Evolutionary conservation across 2,113 vertebrate genomes (phyloP).

Genomic region (Albula glossodonta): DNA sequence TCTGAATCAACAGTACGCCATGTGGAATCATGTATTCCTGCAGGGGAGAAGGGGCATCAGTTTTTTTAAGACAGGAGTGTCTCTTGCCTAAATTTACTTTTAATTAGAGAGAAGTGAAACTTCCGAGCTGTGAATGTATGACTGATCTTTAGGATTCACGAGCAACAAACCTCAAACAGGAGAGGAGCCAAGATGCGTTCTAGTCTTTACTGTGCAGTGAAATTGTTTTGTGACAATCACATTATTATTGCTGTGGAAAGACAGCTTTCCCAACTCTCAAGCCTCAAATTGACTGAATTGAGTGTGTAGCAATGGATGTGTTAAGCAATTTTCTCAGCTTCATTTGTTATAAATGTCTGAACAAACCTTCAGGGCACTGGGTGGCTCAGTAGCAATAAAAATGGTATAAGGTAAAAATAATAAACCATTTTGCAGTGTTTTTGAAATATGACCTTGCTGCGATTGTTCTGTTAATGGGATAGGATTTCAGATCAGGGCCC

Average conservation of each 20-base stretch:
- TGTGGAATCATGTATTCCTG: neutral
- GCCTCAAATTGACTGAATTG: conserved; percentile 1
- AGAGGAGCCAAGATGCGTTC: neutral
- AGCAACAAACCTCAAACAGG: neutral
- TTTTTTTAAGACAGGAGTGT: neutral
- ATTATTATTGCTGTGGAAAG: neutral
- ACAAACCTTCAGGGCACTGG: conserved; percentile 3
- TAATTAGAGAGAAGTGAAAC: neutral
- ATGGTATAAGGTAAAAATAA: conserved; percentile 20
- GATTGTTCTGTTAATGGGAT: conserved; percentile 25
- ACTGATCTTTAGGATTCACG: neutral
- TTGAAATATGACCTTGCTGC: conserved; percentile 21
- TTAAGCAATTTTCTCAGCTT: conserved; percentile 4
- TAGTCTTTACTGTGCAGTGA: neutral
- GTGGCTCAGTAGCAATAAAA: conserved; percentile 27
- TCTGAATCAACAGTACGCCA: neutral
- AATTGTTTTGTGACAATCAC: neutral
- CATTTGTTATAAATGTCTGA: conserved; percentile 28
- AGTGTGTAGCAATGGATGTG: neutral
- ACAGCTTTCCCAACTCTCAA: neutral
- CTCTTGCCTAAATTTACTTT: neutral
- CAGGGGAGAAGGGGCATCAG: neutral
- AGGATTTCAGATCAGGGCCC: conserved; percentile 25
- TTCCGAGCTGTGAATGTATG: neutral
- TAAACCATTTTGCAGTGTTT: conserved; percentile 24